Conservation (phyloP, 2,888 invertebrate genomes). For the Drosophila greeni region DNA sequence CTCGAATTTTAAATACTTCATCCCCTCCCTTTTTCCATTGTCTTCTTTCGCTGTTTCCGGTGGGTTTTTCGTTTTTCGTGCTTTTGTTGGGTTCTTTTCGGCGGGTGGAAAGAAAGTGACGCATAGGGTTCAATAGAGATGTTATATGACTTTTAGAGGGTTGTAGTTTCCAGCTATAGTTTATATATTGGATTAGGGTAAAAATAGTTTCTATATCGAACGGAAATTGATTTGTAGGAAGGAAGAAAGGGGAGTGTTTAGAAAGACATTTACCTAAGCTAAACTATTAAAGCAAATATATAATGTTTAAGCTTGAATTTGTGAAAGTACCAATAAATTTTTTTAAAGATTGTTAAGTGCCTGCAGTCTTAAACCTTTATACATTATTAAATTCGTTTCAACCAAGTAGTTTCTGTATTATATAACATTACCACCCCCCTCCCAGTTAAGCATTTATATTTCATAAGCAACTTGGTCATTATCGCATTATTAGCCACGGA, state of each 20-base stretch:
- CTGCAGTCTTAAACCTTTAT: neutral
- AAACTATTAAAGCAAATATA: too few relatives aligned
- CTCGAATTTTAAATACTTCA: constrained; percentile 14
- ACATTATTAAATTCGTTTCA: neutral
- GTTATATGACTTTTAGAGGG: neutral
- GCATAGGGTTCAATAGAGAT: constrained; percentile 20
- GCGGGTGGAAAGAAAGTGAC: constrained; percentile 32
- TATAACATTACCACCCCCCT: neutral
- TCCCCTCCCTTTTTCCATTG: neutral
- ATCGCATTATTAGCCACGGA: constrained; percentile 1
- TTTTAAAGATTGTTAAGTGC: neutral
- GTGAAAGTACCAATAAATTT: too few relatives aligned
- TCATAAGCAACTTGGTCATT: constrained; percentile 1
- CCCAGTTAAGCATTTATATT: neutral
- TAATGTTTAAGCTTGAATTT: too few relatives aligned
- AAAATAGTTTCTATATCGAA: neutral
- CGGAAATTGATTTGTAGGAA: constrained; percentile 2
- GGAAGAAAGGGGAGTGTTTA: neutral
- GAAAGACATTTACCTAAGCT: neutral
- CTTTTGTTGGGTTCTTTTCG: neutral
- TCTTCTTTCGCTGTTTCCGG: constrained; percentile 36
- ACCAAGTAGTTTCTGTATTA: neutral
- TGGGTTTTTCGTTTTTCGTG: constrained; percentile 28
- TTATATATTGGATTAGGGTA: neutral
- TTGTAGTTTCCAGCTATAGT: neutral